Conservation (phyloP, 2,797 vertebrate genomes). For the Gila robusta region DNA sequence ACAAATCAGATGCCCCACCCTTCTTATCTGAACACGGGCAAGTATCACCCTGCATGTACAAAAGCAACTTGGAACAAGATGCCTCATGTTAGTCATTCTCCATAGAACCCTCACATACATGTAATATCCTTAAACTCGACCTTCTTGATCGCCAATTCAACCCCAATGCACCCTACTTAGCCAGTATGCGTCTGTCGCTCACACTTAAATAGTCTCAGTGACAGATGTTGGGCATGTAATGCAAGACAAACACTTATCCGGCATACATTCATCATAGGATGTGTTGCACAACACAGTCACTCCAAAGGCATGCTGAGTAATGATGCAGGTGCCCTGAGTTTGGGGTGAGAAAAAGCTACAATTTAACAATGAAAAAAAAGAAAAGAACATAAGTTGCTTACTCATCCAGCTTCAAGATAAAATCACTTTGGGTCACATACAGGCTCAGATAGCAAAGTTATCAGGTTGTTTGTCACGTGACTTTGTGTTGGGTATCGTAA, state of each 20-base stretch:
- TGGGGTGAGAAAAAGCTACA: slow-evolving; percentile 10
- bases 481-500: not conserved
- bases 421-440: not conserved
- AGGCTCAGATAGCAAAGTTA: not conserved
- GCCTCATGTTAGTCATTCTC: slow-evolving; percentile 39
- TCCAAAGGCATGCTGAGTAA: slow-evolving; percentile 10
- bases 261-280: not conserved
- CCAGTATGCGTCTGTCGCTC: not conserved
- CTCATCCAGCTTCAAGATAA: slow-evolving; percentile 23
- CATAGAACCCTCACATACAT: slow-evolving; percentile 20
- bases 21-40: slow-evolving; percentile 51
- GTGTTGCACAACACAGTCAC: slow-evolving; percentile 20
- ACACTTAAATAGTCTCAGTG: not conserved
- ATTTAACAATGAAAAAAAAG: not conserved
- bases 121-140: not conserved
- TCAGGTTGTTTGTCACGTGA: not conserved
- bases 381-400: slow-evolving; percentile 8
- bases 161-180: not conserved
- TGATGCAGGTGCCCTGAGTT: slow-evolving; percentile 28
- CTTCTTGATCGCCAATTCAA: not conserved
- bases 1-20: slow-evolving; percentile 38
- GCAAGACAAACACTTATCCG: not conserved
- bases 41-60: slow-evolving; percentile 45
- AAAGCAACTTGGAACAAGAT: slow-evolving; percentile 45
- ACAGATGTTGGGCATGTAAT: not conserved